Conservation (phyloP, 2,888 invertebrate genomes). For the Drosophila monieri region DNA sequence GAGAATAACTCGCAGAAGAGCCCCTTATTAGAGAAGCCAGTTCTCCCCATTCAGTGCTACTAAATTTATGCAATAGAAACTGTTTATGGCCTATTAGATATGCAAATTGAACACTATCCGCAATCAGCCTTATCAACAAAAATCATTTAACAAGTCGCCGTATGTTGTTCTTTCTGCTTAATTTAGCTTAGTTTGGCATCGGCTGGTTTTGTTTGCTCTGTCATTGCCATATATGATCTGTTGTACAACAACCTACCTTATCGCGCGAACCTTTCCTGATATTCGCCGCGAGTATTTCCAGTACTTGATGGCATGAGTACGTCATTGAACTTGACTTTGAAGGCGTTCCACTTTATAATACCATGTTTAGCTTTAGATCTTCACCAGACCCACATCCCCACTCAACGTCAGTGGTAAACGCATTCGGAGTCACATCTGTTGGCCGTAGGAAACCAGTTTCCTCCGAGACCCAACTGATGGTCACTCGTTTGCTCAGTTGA, state of each 20-base stretch:
- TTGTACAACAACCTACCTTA: constrained; percentile 57
- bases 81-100: constrained; percentile 70
- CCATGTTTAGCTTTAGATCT: constrained; percentile 55
- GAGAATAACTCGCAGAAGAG: background rate
- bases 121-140: constrained; percentile 68
- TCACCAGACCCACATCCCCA: constrained; percentile 46
- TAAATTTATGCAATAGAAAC: constrained; percentile 59
- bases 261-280: constrained; percentile 52
- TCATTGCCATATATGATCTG: constrained; percentile 39
- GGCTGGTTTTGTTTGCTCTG: constrained; percentile 37
- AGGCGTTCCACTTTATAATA: constrained; percentile 67
- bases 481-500: constrained; percentile 23
- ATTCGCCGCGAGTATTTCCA: constrained; percentile 49
- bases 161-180: constrained; percentile 31
- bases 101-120: constrained; percentile 66
- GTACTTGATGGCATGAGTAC: constrained; percentile 60
- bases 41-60: constrained; percentile 8
- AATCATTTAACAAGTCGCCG: constrained; percentile 64
- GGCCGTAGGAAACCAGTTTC: constrained; percentile 41
- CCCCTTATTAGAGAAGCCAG: background rate
- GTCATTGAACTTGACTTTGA: constrained; percentile 80
- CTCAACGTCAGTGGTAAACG: constrained; percentile 56
- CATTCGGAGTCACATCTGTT: constrained; percentile 40
- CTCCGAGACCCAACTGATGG: constrained; percentile 33
- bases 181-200: constrained; percentile 16